phyloP scores from a whole-genome alignment of 2,888 invertebrate species.

The Epistrophe grossulariae region DNA sequence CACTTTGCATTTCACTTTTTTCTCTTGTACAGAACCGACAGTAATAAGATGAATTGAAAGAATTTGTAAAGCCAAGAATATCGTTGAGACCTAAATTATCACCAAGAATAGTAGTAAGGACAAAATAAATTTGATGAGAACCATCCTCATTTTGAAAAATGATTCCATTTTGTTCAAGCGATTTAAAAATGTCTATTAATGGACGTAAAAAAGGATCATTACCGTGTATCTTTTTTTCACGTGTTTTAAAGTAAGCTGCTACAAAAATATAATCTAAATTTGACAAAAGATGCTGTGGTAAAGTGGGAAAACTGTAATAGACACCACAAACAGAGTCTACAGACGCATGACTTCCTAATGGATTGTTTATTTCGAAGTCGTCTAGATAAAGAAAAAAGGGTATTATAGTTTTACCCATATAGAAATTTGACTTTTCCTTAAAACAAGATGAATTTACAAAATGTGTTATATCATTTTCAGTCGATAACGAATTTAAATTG shows the following conservation, averaged over 20 bases:
- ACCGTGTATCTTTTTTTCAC: neutral
- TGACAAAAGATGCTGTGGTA: neutral
- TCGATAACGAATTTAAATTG: constrained; percentile 35
- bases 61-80: constrained; percentile 58
- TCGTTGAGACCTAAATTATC: constrained; percentile 66
- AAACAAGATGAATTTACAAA: constrained; percentile 49
- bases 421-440: constrained; percentile 28
- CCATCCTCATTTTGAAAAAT: neutral
- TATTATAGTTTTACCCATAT: constrained; percentile 31
- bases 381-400: neutral
- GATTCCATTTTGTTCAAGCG: neutral
- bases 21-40: constrained; percentile 63
- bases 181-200: neutral
- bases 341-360: neutral
- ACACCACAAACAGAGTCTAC: neutral
- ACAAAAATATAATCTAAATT: neutral
- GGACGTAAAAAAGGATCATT: neutral
- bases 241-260: neutral
- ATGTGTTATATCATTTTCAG: constrained; percentile 11
- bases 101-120: constrained; percentile 38
- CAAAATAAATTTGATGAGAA: constrained; percentile 31
- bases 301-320: neutral
- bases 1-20: constrained; percentile 37
- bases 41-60: constrained; percentile 56
- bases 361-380: neutral